These are phyloP conservation scores for Zoanthus sansibaricus DNA, from an alignment of 92 coral and sea anemone species.

Conservation along the genomic window DNA sequence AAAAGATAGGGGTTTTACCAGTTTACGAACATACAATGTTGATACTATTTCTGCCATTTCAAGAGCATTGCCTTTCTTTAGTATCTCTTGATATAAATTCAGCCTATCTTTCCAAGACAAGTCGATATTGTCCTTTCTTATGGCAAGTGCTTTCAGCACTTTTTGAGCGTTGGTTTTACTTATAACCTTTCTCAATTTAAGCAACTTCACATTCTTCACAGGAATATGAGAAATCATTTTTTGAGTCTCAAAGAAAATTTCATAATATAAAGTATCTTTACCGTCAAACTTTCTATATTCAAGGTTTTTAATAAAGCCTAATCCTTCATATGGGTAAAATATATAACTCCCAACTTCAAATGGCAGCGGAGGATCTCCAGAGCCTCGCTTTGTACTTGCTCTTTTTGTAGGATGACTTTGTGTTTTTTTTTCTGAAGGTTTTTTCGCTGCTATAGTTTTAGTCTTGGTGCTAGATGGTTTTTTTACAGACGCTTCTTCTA, in stretches of 20 bases:
- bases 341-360: not conserved
- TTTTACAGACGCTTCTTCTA: too few relatives aligned
- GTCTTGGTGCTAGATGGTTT: too few relatives aligned
- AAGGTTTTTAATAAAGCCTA: not conserved
- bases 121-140: not conserved
- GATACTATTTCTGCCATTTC: too few relatives aligned
- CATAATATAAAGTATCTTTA: not conserved
- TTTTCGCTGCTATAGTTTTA: too few relatives aligned
- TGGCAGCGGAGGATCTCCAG: not conserved
- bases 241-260: not conserved
- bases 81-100: too few relatives aligned
- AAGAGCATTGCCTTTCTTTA: too few relatives aligned
- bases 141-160: not conserved
- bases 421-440: not conserved
- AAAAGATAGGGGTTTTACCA: not conserved
- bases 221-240: not conserved
- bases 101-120: not conserved
- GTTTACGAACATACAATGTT: not conserved
- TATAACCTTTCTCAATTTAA: not conserved
- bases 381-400: not conserved
- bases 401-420: not conserved
- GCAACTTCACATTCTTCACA: not conserved
- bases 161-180: not conserved
- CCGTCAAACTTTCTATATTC: not conserved
- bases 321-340: not conserved